Percentiles rank a stretch among this genome's conserved stretches.
These are phyloP conservation scores for Apotomis turbidana DNA, from an alignment of 2,888 invertebrate genomes.

Conservation along the genomic window DNA sequence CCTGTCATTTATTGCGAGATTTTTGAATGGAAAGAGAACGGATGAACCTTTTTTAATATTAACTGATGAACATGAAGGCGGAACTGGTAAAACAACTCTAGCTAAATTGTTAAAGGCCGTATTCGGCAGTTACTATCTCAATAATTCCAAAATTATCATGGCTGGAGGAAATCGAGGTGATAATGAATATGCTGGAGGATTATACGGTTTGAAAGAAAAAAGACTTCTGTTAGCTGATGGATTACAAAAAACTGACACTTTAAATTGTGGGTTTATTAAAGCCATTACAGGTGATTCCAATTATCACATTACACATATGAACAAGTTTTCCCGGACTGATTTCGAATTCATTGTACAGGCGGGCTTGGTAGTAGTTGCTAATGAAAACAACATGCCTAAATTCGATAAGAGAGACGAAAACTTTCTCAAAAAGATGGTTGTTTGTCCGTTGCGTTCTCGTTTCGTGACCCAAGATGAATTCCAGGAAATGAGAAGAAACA, in stretches of 20 bases:
- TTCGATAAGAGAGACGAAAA: constrained; percentile 28
- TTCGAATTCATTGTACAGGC: too few species aligned
- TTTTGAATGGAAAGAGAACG: background rate
- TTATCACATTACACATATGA: background rate
- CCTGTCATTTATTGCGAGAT: background rate
- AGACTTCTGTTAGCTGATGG: constrained; percentile 18
- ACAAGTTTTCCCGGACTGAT: too few species aligned
- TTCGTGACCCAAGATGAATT: background rate
- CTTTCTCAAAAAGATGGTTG: constrained; percentile 23
- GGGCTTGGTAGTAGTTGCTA: constrained; percentile 20
- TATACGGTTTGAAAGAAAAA: background rate
- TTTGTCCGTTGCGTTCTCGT: constrained; percentile 28
- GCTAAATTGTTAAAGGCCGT: background rate
- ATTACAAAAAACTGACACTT: constrained; percentile 27
- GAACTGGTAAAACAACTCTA: background rate
- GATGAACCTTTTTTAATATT: background rate
- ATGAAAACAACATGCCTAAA: constrained; percentile 20
- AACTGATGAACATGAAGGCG: background rate
- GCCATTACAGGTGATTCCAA: constrained; percentile 13
- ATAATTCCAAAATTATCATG: constrained; percentile 17
- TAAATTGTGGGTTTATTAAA: constrained; percentile 23
- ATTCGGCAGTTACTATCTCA: constrained; percentile 30
- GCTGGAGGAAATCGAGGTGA: background rate
- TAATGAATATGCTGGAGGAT: background rate
- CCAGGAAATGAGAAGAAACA: background rate